Percentiles rank a stretch among this genome's conserved stretches.
phyloP scores from a whole-genome alignment of 2,797 vertebrate genomes.

The Phalanger gymnotis region DNA sequence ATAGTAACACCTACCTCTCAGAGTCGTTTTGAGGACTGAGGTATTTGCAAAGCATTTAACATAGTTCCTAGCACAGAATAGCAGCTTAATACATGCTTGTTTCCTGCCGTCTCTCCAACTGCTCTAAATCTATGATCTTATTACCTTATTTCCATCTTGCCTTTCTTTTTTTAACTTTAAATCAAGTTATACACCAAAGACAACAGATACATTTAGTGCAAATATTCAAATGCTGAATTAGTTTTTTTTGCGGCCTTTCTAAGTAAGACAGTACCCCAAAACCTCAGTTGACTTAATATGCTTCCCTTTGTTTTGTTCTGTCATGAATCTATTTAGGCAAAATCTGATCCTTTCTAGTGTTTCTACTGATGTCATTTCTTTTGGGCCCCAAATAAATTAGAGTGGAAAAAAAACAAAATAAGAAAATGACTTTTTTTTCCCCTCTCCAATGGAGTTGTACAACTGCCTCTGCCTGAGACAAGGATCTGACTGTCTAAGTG shows the following conservation, averaged over 20 bases:
- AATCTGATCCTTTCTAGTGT: neutral
- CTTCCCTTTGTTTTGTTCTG: neutral
- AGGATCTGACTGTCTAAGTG: neutral
- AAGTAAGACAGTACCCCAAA: neutral
- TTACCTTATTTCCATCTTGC: neutral
- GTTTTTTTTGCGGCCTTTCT: neutral
- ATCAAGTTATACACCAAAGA: neutral
- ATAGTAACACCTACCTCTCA: neutral
- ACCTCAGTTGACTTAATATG: too few relatives aligned
- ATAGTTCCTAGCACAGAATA: neutral
- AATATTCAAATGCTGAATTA: neutral
- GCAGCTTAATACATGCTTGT: neutral
- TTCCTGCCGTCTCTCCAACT: neutral
- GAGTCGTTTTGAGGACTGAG: neutral
- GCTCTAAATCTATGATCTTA: neutral
- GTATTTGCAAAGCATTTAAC: neutral
- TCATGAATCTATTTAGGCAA: neutral
- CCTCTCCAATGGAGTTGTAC: neutral
- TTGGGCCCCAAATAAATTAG: neutral
- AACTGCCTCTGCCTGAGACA: neutral
- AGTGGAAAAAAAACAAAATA: neutral
- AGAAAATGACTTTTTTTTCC: neutral
- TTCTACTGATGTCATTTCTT: neutral
- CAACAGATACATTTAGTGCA: too few relatives aligned
- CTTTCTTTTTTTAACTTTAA: neutral